Percentiles rank a stretch among this genome's conserved stretches.
Conservation (phyloP, 2,888 invertebrate genomes). For the Stenotaenia linearis region DNA sequence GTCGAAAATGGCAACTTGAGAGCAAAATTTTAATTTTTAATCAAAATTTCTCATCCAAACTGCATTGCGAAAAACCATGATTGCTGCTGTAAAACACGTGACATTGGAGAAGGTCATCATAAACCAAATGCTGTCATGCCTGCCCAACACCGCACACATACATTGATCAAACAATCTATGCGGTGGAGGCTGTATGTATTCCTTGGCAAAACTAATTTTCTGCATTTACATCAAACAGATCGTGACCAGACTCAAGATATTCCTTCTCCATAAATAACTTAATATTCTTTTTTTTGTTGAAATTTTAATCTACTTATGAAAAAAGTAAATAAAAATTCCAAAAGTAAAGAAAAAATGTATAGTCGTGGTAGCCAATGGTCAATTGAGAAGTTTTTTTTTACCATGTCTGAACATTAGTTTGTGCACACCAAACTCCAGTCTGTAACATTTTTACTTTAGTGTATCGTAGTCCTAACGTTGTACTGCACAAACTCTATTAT, state of each 20-base stretch:
- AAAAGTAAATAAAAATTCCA: not conserved
- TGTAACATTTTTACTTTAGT: too few relatives aligned
- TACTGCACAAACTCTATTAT: too few relatives aligned
- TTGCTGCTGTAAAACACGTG: not conserved
- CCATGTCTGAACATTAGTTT: too few relatives aligned
- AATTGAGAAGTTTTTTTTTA: too few relatives aligned
- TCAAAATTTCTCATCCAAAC: not conserved
- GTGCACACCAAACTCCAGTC: too few relatives aligned
- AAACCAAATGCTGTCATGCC: not conserved
- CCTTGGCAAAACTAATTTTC: not conserved
- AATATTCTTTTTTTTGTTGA: too few relatives aligned
- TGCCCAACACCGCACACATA: not conserved
- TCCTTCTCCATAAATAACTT: not conserved
- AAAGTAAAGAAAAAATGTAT: too few relatives aligned
- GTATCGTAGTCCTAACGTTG: too few relatives aligned
- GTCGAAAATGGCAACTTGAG: too few relatives aligned
- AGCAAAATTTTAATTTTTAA: not conserved
- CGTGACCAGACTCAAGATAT: not conserved
- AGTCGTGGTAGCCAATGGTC: too few relatives aligned
- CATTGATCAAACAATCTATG: not conserved
- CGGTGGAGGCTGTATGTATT: not conserved
- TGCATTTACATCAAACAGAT: not conserved
- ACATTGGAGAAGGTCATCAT: not conserved
- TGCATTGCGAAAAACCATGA: not conserved
- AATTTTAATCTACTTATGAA: too few relatives aligned